Percentiles rank a stretch among this genome's conserved stretches.
Conservation (phyloP, 2,888 invertebrate genomes). For the Watsonalla binaria region DNA sequence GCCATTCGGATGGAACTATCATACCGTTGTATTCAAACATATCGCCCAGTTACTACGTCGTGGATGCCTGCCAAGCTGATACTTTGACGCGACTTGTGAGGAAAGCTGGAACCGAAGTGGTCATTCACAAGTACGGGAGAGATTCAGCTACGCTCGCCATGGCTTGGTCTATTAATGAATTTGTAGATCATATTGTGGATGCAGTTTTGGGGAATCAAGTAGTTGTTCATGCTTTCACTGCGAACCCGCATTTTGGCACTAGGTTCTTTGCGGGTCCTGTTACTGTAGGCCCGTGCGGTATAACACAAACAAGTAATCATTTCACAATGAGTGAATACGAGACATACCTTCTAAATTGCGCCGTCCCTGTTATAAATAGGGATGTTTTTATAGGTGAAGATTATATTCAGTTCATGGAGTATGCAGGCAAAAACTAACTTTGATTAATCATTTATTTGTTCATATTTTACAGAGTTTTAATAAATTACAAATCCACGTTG, state of each 20-base stretch:
- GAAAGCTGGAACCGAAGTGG: slow-evolving; percentile 45
- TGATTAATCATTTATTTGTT: slow-evolving; percentile 3
- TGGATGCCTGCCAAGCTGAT: slow-evolving; percentile 39
- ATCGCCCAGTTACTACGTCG: slow-evolving; percentile 23
- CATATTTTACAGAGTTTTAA: slow-evolving; percentile 25
- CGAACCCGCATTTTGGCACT: slow-evolving; percentile 53
- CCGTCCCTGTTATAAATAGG: slow-evolving; percentile 37
- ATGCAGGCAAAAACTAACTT: slow-evolving; percentile 6
- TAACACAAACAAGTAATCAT: slow-evolving; percentile 32
- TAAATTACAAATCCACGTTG: slow-evolving; percentile 10
- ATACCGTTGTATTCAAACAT: slow-evolving; percentile 56
- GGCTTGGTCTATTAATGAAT: slow-evolving; percentile 55
- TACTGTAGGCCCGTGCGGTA: slow-evolving; percentile 40
- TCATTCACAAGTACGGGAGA: slow-evolving; percentile 38
- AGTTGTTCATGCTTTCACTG: slow-evolving; percentile 39
- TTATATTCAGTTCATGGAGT: slow-evolving; percentile 33
- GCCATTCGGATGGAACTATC: slow-evolving; percentile 55
- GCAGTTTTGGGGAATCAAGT: slow-evolving; percentile 41
- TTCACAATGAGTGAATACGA: slow-evolving; percentile 45
- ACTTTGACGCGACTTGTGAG: slow-evolving; percentile 46
- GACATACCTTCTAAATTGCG: slow-evolving; percentile 28
- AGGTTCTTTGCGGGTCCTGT: slow-evolving; percentile 54
- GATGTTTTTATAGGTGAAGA: slow-evolving; percentile 50
- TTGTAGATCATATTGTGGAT: slow-evolving; percentile 39
- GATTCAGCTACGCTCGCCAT: slow-evolving; percentile 43